These are phyloP conservation scores for Charina bottae DNA, from an alignment of 2,113 vertebrate species.

Conservation along the genomic window DNA sequence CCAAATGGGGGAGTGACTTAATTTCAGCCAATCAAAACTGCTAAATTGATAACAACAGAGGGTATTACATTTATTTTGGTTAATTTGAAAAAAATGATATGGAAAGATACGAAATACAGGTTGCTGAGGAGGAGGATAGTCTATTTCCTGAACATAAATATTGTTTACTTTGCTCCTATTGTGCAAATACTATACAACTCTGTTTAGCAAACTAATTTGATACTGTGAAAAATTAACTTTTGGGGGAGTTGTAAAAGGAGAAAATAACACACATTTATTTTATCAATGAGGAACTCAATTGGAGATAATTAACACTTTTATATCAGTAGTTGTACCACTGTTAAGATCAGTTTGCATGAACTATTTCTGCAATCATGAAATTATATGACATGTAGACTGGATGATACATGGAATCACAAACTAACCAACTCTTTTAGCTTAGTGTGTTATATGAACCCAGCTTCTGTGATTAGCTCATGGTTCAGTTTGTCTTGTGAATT, in stretches of 20 bases:
- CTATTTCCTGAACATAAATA: not conserved
- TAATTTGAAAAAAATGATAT: not conserved
- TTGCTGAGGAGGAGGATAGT: not conserved
- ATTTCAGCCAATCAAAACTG: not conserved
- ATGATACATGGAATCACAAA: not conserved
- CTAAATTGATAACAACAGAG: not conserved
- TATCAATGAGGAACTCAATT: not conserved
- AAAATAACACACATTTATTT: not conserved
- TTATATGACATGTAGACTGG: not conserved
- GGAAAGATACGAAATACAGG: not conserved
- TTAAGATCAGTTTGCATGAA: not conserved
- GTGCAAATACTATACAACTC: rapidly evolving
- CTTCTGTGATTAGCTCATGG: not conserved
- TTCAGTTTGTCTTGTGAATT: not conserved
- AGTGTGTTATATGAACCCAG: not conserved
- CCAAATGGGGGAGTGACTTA: not conserved
- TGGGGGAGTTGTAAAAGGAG: not conserved
- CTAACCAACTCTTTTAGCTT: not conserved
- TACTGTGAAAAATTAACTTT: not conserved
- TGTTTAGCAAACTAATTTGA: not conserved
- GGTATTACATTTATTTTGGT: not conserved
- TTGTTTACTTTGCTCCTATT: rapidly evolving
- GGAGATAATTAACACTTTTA: not conserved
- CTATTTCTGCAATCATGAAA: not conserved
- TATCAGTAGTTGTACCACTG: not conserved